Percentiles rank a stretch among this genome's conserved stretches.
Evolutionary conservation across 1,140 invertebrate genomes (phyloP).

Genomic region (Achatina immaculata): DNA sequence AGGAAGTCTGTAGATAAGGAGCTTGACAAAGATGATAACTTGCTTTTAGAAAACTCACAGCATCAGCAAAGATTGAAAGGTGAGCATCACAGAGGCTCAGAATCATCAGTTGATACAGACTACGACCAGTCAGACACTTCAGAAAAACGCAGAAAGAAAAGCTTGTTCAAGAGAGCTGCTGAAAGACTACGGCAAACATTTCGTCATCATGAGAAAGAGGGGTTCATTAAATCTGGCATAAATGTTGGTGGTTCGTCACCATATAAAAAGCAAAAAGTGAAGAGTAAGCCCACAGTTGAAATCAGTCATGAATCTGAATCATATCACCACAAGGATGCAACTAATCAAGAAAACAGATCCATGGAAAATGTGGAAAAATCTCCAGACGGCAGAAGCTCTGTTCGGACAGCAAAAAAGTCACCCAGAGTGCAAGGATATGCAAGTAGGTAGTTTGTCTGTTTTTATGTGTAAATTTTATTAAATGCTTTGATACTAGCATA

Average conservation of each 20-base stretch:
- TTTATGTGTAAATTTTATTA: too few relatives aligned
- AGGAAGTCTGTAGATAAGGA: slow-evolving; percentile 32
- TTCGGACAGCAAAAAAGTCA: slow-evolving; percentile 19
- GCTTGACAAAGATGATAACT: slow-evolving; percentile 5
- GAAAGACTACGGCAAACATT: slow-evolving; percentile 49
- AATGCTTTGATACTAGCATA: too few relatives aligned
- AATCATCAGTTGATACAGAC: slow-evolving; percentile 37
- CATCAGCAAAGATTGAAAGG: neutral
- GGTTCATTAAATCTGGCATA: slow-evolving; percentile 26
- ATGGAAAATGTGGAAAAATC: slow-evolving; percentile 30
- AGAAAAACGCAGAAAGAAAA: slow-evolving; percentile 50
- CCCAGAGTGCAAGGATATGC: neutral
- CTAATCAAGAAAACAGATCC: slow-evolving; percentile 38
- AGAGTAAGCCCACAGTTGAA: slow-evolving; percentile 28
- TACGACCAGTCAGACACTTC: slow-evolving; percentile 34
- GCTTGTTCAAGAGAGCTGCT: slow-evolving; percentile 46
- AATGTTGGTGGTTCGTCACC: neutral
- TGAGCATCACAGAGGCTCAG: neutral
- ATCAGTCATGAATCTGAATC: slow-evolving; percentile 8
- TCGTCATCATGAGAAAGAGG: slow-evolving; percentile 42
- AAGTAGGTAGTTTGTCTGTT: neutral
- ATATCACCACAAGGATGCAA: slow-evolving; percentile 28
- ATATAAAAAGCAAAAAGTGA: slow-evolving; percentile 34
- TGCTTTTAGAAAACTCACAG: neutral
- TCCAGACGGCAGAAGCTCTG: too few relatives aligned